Base-by-base conservation (phyloP, 1,140 invertebrate species). In the Leptestheria dahalacensis region DNA sequence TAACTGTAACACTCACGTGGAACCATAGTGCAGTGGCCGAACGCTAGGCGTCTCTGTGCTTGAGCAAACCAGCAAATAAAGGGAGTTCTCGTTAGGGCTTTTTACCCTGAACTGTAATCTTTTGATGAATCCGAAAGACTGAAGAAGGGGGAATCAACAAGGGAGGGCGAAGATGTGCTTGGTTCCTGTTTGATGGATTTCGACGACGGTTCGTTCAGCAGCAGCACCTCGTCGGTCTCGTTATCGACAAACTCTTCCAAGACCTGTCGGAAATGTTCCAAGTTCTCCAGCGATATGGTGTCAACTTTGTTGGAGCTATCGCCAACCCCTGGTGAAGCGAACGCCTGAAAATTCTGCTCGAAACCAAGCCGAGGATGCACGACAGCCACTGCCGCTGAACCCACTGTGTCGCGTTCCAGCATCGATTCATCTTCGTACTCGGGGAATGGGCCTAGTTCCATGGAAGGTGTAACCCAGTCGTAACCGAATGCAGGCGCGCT, bases 391-490 rank as follows among this genome's bases (percentile, higher is more conserved):
- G 33, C 15, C 33, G 33, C 33, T 41, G 33, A 41, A 15, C 33
- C 33, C 33, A 9, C 33, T 41, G 33, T 41, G 15, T 41, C 33
- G 33, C 15, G 6, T 15, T 15, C 33, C 15, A 41, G 15, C 15
- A 15, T 15, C 6, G 33, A 6, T 15, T 41, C 6, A 41, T 6
- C 6, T 9, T 41, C 15, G 33, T 41, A 41, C 15, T 15, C 33
- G 33, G 33, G 33, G 15, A 41, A 41, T 9, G 33, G 33, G 15
- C 33, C 33, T 9, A 41, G 33, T 41, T 41, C 33, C 33, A 41
- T 41, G 33, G 33, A 6, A 12, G 53, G 53, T 10, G 26, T 55
- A 15, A 55, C 53, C 53, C 53, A 55, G 21, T 55, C 53, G 15
- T 15, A 55, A 20, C 53, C 53, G 6, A 55, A 55, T 29, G 26